These are phyloP conservation scores for Clarias platycephalus DNA, from an alignment of 2,797 vertebrate species.

Conservation along the genomic window DNA sequence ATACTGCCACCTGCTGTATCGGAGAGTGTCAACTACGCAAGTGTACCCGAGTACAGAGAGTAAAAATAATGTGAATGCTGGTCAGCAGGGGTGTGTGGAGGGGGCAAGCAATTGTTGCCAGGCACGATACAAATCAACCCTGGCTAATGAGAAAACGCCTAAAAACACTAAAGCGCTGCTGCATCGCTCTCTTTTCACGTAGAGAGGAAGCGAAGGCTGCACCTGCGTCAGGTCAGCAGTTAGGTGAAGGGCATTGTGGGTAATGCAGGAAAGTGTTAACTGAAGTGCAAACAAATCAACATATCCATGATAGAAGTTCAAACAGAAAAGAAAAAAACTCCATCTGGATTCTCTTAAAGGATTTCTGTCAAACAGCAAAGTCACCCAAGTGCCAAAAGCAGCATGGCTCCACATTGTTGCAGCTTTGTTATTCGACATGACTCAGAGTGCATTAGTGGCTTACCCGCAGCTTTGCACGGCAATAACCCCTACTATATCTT, in stretches of 20 bases:
- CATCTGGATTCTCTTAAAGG: neutral
- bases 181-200: neutral
- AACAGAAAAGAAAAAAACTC: neutral
- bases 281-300: neutral
- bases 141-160: too few species aligned
- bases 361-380: neutral
- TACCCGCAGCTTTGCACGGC: conserved; percentile 43
- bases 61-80: too few species aligned
- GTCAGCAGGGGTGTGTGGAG: too few species aligned
- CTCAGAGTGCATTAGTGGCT: conserved; percentile 34
- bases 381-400: neutral
- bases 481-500: conserved; percentile 35
- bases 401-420: neutral
- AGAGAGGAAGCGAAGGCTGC: neutral
- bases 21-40: too few species aligned
- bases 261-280: neutral
- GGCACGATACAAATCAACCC: too few species aligned
- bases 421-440: conserved; percentile 28
- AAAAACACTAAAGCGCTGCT: neutral
- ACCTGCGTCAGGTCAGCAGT: neutral
- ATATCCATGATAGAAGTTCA: neutral
- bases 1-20: too few species aligned
- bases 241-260: neutral
- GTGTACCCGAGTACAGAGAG: too few species aligned
- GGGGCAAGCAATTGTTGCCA: too few species aligned